These are phyloP conservation scores for Bombus picipes DNA, from an alignment of 1,140 invertebrate genomes.

Conservation along the genomic window DNA sequence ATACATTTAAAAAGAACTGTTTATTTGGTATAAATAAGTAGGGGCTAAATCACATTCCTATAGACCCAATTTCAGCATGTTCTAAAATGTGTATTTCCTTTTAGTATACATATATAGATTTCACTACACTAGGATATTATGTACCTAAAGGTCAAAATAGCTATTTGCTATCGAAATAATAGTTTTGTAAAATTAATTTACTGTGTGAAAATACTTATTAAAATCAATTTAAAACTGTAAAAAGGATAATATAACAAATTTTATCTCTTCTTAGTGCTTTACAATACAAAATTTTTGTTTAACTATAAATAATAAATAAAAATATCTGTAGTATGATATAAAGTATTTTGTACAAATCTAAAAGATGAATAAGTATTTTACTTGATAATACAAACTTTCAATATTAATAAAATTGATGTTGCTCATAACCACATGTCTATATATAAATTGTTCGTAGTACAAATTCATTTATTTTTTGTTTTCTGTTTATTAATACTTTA, in stretches of 20 bases:
- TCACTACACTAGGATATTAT: conserved; percentile 10
- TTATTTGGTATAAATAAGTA: conserved; percentile 38
- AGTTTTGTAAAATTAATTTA: conserved; percentile 41
- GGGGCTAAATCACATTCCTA: conserved; percentile 45
- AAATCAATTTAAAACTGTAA: conserved; percentile 34
- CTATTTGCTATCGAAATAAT: conserved; percentile 11
- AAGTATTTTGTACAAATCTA: conserved; percentile 58
- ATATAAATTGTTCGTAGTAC: conserved; percentile 15
- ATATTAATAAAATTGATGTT: conserved; percentile 40
- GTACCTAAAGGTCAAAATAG: not conserved
- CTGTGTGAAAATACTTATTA: conserved; percentile 23
- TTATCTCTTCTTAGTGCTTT: conserved; percentile 30
- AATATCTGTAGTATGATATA: conserved; percentile 40
- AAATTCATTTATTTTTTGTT: not conserved
- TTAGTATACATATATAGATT: conserved; percentile 11
- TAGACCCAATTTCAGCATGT: conserved; percentile 41
- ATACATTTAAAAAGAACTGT: conserved; percentile 18
- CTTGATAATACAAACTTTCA: conserved; percentile 49
- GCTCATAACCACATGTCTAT: conserved; percentile 7
- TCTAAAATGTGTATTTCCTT: conserved; percentile 39
- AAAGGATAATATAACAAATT: conserved; percentile 23
- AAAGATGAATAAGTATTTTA: conserved; percentile 47
- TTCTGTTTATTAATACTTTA: not conserved
- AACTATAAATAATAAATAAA: conserved; percentile 44
- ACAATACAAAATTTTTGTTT: conserved; percentile 28